phyloP scores from a whole-genome alignment of 2,888 invertebrate species.

The Polia nebulosa region DNA sequence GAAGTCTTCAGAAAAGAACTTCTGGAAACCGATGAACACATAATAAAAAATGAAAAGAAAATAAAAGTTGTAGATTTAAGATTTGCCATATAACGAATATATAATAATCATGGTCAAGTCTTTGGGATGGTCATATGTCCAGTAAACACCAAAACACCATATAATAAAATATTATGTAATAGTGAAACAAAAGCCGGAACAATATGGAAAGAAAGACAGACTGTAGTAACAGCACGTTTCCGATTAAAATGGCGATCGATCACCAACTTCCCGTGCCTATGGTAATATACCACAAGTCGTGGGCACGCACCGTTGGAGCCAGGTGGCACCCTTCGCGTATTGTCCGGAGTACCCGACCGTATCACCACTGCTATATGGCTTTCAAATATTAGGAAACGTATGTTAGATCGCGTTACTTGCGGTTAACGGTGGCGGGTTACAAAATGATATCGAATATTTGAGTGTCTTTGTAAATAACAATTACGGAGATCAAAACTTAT shows the following conservation, averaged over 20 bases:
- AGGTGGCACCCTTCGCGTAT: constrained; percentile 74
- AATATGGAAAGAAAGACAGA: constrained; percentile 28
- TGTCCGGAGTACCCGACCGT: constrained; percentile 76
- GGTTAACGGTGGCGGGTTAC: constrained; percentile 38
- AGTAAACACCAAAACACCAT: not conserved
- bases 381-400: constrained; percentile 74
- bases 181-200: constrained; percentile 24
- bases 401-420: constrained; percentile 60
- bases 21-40: not conserved
- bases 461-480: not conserved
- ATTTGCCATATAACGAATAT: no score
- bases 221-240: constrained; percentile 42
- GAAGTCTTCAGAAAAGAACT: not conserved
- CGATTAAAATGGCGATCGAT: constrained; percentile 65
- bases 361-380: constrained; percentile 80
- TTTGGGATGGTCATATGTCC: not conserved
- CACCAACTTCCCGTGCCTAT: constrained; percentile 61
- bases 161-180: constrained; percentile 5
- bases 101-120: not conserved
- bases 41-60: not conserved
- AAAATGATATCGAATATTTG: not conserved
- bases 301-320: constrained; percentile 73
- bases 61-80: not conserved
- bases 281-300: constrained; percentile 69
- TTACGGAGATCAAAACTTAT: not conserved